Conservation (phyloP, 2,113 vertebrate species). For the Corvus hawaiiensis region DNA sequence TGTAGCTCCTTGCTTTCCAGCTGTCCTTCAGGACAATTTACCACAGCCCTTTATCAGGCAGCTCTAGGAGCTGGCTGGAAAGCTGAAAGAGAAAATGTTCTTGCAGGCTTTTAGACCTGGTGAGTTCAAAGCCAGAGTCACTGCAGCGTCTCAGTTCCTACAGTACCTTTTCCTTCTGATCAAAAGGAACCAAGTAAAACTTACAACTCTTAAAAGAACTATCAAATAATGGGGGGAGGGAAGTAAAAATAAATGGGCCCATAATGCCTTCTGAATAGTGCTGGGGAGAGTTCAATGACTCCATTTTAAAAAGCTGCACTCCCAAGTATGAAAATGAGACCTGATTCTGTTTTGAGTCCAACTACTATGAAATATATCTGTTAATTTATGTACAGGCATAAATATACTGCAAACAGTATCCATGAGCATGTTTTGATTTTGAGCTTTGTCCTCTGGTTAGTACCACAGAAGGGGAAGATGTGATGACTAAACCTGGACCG, state of each 20-base stretch:
- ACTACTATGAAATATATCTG: not conserved
- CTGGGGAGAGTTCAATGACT: slow-evolving; percentile 3
- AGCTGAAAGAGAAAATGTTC: slow-evolving; percentile 57
- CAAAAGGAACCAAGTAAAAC: slow-evolving; percentile 51
- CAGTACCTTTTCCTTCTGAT: slow-evolving; percentile 44
- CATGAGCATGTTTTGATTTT: fast-evolving
- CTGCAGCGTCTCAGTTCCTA: slow-evolving; percentile 20
- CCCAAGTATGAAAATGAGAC: not conserved
- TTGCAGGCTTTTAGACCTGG: slow-evolving; percentile 72
- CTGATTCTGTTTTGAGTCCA: not conserved
- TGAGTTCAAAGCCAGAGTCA: slow-evolving; percentile 67
- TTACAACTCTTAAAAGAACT: slow-evolving; percentile 42
- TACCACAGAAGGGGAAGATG: not conserved
- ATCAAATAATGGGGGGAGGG: slow-evolving; percentile 64
- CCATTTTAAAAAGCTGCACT: not conserved
- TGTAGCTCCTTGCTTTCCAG: not conserved
- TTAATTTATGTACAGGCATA: not conserved
- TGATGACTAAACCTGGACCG: not conserved
- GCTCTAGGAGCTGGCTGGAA: not conserved
- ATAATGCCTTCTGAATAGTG: not conserved
- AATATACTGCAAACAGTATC: not conserved
- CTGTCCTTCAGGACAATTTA: slow-evolving; percentile 64
- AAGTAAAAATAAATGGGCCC: slow-evolving; percentile 26
- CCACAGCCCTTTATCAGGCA: slow-evolving; percentile 14
- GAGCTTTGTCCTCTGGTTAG: not conserved